A percentile compares a stretch with the other conserved stretches of the same genome.
These are phyloP conservation scores for Hymenochirus boettgeri DNA, from an alignment of 2,113 vertebrate genomes.

Conservation along the genomic window DNA sequence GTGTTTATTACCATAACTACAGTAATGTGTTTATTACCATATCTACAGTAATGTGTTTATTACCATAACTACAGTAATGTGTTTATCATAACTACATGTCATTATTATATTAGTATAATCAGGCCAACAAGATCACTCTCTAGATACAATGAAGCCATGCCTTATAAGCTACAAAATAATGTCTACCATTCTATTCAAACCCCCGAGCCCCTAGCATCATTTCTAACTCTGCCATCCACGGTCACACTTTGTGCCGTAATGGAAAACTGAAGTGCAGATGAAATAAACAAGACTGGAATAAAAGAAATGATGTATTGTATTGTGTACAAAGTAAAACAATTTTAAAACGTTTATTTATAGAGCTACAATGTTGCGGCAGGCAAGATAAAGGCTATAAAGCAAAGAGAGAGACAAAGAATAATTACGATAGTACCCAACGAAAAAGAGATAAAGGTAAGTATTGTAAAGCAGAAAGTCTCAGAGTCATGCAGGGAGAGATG, in stretches of 20 bases:
- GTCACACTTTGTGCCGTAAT: background rate
- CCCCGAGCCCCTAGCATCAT: no score
- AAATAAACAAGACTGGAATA: background rate
- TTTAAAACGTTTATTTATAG: constrained; percentile 39
- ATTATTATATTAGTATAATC: no score
- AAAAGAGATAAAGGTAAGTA: constrained; percentile 31
- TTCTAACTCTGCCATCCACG: no score
- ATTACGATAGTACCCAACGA: constrained; percentile 17
- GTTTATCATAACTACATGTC: no score
- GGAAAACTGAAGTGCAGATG: background rate
- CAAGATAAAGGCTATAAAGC: constrained; percentile 35
- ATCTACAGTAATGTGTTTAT: no score
- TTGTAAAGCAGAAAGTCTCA: constrained; percentile 6
- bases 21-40: no score
- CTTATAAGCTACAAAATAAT: no score
- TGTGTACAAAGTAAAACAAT: constrained; percentile 20
- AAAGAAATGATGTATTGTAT: constrained; percentile 19
- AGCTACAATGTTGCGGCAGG: constrained; percentile 27
- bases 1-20: no score
- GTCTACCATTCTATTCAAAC: no score
- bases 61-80: no score
- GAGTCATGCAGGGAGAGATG: constrained; percentile 9
- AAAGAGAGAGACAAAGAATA: constrained; percentile 35
- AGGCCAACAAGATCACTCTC: no score
- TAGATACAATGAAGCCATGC: no score